phyloP scores from a whole-genome alignment of 1,140 invertebrate species.

The Saccostrea cuccullata region DNA sequence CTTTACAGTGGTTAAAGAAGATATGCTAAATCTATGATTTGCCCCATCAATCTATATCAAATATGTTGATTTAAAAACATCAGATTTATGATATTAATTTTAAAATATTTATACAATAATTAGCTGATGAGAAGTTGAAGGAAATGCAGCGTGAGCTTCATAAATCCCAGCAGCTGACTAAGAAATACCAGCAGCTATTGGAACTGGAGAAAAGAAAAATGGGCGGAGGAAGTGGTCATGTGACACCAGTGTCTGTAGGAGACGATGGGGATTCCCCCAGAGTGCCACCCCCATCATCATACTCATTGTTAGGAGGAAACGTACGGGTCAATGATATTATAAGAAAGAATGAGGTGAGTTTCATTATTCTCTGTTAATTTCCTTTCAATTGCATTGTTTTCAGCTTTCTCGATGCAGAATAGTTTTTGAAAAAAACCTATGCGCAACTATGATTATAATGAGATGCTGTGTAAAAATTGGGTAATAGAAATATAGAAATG shows the following conservation, averaged over 20 bases:
- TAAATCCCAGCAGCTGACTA: constrained; percentile 65
- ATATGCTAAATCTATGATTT: no score
- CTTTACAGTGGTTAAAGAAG: no score
- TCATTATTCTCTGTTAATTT: neutral
- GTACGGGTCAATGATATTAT: constrained; percentile 64
- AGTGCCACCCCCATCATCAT: constrained; percentile 45
- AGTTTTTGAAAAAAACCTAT: neutral
- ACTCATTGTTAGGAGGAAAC: constrained; percentile 59
- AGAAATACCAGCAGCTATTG: constrained; percentile 66
- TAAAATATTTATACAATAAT: neutral
- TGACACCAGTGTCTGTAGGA: constrained; percentile 51
- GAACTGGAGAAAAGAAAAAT: constrained; percentile 63
- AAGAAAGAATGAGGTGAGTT: constrained; percentile 64
- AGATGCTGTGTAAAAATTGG: no score
- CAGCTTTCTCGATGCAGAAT: neutral
- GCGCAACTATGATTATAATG: no score
- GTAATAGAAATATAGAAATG: no score
- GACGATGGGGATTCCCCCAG: constrained; percentile 37
- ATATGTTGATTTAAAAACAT: no score
- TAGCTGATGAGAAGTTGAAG: constrained; percentile 65
- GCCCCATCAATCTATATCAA: no score
- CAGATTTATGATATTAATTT: neutral
- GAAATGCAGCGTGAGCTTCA: constrained; percentile 64
- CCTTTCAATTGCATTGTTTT: neutral
- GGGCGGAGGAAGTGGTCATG: constrained; percentile 45